Base-by-base conservation (phyloP, 2,113 vertebrate genomes). In the Synchiropus splendidus region DNA sequence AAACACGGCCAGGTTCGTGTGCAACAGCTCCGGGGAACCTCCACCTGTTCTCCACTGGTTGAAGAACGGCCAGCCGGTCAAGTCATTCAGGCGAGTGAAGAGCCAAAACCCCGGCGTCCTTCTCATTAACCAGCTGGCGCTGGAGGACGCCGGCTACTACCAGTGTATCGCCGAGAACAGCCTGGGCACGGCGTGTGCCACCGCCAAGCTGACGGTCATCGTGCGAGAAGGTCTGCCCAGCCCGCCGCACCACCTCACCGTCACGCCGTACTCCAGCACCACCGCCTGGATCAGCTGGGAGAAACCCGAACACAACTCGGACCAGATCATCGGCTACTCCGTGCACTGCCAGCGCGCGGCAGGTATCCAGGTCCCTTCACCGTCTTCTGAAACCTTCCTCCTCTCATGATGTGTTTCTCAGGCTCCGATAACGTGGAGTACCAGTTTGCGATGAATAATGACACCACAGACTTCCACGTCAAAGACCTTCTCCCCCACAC, bases 391-490 rank as follows among this genome's bases (percentile, higher is more conserved):
- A 27, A 27, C 21, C 8, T 27, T 27, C 8, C 21, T 27, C 8
- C 8, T 27, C 21, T 27, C 21, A 27, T 8, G 21, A 5, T 18
- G 12, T 12, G 30, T 36, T 1, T 45, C 48, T 12, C 63, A 82
- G 69, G 83, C 71, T 79, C 85, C 31, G 87, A 96, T 67, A 91
- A 92, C 0, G 84, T 91, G 78, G 95, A 99, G 61, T 92, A 94
- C 72, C 93, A 96, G 78, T 97, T 96, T 79, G 95, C 92, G 1
- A 89, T 99, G 72, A 98, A 95, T 78, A 98, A 97, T 0, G 92
- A 97, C 69, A 99, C 95, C 6, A 95, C 89, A 1, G 92, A 99
- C 72, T 86, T 92, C 44, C 88, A 87, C 16, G 84, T 97, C 56
- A 93, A 86, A 73, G 94, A 99, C 59, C 85, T 99, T 58, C 89